Base-by-base conservation (phyloP, 2,888 invertebrate species). In the Drosophila paucipuncta region DNA sequence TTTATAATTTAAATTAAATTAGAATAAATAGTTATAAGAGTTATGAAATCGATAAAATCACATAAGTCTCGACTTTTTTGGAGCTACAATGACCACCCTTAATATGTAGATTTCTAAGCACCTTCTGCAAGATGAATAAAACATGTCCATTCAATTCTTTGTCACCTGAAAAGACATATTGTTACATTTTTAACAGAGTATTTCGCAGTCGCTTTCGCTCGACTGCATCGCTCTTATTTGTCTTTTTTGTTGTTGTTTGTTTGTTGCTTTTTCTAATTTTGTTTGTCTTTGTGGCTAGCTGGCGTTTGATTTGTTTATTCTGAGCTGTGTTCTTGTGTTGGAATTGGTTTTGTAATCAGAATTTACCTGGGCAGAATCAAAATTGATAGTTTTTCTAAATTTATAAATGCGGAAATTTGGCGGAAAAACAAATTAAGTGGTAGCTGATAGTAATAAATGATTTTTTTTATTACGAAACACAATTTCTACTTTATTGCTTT, bases 31-130 rank as follows among this genome's bases (percentile, higher is more conserved):
- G n/a, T 13, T 35, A 13, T 4, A 13, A 13, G 0, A 35, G 13
- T 35, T 35, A 13, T 13, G 35, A 35, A 35, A 13, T 13, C 35
- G 35, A 4, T 35, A 0, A 35, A 35, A 35, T 4, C 1, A 35
- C 0, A 0, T 0, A 4, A 35, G 13, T 13, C 13, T 35, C 1
- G 35, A 13, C 1, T 13, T 13, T 35, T 35, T 33, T 0, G 18
- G 18, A 39, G 39, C 18, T 37, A 18, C 37, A 37, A 7, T 37
- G 1, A 7, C 31, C 31, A 10, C 31, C 10, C 31, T 31, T 10
- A 2, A 31, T 10, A 10, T 2, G 10, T 31, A 0, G 10, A 33
- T 33, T 33, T 33, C 33, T 11, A 11, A 11, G 33, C 11, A 33
- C 33, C 13, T 11, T 4, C 33, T 35, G 33, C 33, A 4, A 35